phyloP scores from a whole-genome alignment of 2,888 invertebrate genomes.

The Stenoptilia bipunctidactyla region DNA sequence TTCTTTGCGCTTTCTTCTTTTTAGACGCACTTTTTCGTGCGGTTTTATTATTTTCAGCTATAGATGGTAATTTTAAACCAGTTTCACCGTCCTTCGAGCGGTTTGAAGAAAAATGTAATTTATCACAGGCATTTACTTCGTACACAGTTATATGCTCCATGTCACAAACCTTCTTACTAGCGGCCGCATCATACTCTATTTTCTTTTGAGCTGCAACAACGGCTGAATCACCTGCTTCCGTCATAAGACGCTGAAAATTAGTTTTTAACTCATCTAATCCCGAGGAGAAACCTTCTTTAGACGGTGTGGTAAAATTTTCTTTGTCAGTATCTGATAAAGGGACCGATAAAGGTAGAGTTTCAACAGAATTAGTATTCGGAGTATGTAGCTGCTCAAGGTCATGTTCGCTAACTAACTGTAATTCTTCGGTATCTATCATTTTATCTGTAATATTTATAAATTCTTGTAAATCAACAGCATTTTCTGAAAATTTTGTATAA shows the following conservation, averaged over 20 bases:
- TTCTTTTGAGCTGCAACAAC: constrained; percentile 18
- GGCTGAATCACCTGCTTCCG: constrained; percentile 25
- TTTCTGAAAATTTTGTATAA: constrained; percentile 57
- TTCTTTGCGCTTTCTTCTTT: constrained; percentile 34
- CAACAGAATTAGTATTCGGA: constrained; percentile 49
- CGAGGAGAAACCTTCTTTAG: constrained; percentile 37
- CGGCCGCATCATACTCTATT: constrained; percentile 17
- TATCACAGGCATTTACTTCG: constrained; percentile 37
- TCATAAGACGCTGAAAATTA: constrained; percentile 41
- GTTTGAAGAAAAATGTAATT: constrained; percentile 5
- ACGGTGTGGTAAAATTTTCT: constrained; percentile 7
- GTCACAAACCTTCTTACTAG: constrained; percentile 33
- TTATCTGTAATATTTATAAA: constrained; percentile 54
- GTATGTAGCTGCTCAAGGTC: constrained; percentile 42
- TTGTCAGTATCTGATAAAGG: constrained; percentile 6
- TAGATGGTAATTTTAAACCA: constrained; percentile 44
- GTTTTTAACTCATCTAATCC: constrained; percentile 43
- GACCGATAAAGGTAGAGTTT: constrained; percentile 29
- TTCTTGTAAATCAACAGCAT: constrained; percentile 51
- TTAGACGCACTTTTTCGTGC: constrained; percentile 24
- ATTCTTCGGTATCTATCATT: constrained; percentile 32
- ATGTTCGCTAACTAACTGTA: constrained; percentile 22
- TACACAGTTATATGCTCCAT: constrained; percentile 59
- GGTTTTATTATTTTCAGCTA: constrained; percentile 39
- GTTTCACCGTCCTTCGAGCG: constrained; percentile 12